Evolutionary conservation across 2,888 invertebrate species (phyloP).

Genomic region (Syritta pipiens): DNA sequence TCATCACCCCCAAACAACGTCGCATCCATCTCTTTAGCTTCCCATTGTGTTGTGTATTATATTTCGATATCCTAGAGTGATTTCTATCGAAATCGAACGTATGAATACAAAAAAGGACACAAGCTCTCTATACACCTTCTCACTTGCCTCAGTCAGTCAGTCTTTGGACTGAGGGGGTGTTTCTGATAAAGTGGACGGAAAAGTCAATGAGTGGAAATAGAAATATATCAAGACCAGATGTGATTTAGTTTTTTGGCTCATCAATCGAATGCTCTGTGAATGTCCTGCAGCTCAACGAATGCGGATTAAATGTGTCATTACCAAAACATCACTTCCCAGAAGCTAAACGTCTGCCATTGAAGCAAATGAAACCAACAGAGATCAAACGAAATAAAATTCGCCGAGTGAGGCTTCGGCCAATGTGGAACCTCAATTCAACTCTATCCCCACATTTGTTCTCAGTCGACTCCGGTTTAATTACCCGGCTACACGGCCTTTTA

Average conservation of each 20-base stretch:
- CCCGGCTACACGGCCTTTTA: slow-evolving; percentile 30
- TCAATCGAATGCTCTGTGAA: slow-evolving; percentile 3
- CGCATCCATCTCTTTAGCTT: background rate
- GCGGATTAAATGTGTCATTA: slow-evolving; percentile 50
- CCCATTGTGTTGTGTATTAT: slow-evolving; percentile 17
- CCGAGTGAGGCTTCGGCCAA: background rate
- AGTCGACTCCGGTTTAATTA: slow-evolving; percentile 42
- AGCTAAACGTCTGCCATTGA: slow-evolving; percentile 1
- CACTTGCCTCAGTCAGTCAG: background rate
- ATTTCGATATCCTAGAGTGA: slow-evolving; percentile 43
- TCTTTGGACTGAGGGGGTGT: too few species aligned
- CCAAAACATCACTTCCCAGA: slow-evolving; percentile 12
- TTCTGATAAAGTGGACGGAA: slow-evolving; percentile 11
- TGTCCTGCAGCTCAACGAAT: background rate
- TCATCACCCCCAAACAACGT: background rate
- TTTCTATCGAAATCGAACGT: slow-evolving; percentile 30
- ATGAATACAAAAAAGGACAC: slow-evolving; percentile 17
- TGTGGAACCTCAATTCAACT: slow-evolving; percentile 8
- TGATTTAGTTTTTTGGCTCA: slow-evolving; percentile 25
- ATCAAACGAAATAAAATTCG: background rate
- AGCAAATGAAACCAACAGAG: slow-evolving; percentile 11
- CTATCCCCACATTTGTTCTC: slow-evolving; percentile 28
- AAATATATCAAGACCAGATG: slow-evolving; percentile 61
- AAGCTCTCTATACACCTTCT: background rate
- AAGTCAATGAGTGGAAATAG: slow-evolving; percentile 18